Base-by-base conservation (phyloP, 2,113 vertebrate species). In the Xenotilapia caudafasciata region DNA sequence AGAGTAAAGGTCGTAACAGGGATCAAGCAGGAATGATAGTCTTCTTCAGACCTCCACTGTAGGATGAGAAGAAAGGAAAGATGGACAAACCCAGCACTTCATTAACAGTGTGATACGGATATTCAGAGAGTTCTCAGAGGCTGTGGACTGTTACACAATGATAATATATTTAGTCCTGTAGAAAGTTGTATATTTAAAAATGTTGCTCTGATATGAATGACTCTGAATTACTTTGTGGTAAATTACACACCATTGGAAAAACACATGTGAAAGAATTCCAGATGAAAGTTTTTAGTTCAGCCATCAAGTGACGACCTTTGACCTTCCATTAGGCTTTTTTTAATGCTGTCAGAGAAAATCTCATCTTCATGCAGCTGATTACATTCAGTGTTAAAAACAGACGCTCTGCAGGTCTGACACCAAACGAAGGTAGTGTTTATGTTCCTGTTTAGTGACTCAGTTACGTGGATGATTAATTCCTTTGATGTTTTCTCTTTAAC, bases 361-460 rank as follows among this genome's bases (percentile, higher is more conserved):
- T 26, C 54, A 56, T 26, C 1, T 56, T 56, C 0, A 7, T 26
- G 54, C 2, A 56, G 54, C 21, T 56, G 54, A 56, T 0, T 26
- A 26, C 0, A 56, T 26, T 56, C 21, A 3, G 54, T 55, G 21
- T 55, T 55, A 1, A 55, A 7, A 55, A 26, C 21, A 26, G 54
- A 55, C 2, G 2, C 54, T 55, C 12, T 55, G 54, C 54, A 14
- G 12, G 12, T 55, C 54, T 55, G 54, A 55, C 54, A 7, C 21
- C 2, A 7, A 55, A 26, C 4, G 0, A 26, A 55, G 21, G 21
- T 55, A 55, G 21, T 26, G 21, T 7, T 55, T 26, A 55, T 7
- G 54, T 1, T 55, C 12, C 54, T 13, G 12, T 26, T 3, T 55
- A 55, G 21, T 55, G 6, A 14, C 54, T 55, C 54, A 3, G 54